Percentiles rank a stretch among this genome's conserved stretches.
phyloP scores from a whole-genome alignment of 2,888 invertebrate genomes.

The Pasiphila rectangulata region DNA sequence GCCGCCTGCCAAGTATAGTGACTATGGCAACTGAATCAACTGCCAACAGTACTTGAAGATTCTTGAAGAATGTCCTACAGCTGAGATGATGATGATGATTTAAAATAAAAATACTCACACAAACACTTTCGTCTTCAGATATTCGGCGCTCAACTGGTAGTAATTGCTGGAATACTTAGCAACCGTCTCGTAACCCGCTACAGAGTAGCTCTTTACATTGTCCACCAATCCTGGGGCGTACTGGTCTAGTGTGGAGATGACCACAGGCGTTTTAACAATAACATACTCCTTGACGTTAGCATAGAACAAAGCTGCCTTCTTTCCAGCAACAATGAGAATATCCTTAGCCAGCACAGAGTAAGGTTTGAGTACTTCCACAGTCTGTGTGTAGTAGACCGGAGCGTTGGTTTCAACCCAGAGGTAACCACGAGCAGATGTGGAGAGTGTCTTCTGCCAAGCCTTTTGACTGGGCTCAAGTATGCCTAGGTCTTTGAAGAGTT shows the following conservation, averaged over 20 bases:
- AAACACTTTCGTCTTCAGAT: constrained; percentile 87
- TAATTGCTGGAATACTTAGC: constrained; percentile 75
- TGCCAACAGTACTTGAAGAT: no score
- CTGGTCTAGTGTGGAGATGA: constrained; percentile 79
- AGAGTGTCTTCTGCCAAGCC: constrained; percentile 82
- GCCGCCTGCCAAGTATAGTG: no score
- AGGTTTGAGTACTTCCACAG: constrained; percentile 80
- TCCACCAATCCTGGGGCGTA: constrained; percentile 87
- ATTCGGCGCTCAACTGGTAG: constrained; percentile 77
- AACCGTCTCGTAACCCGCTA: constrained; percentile 63
- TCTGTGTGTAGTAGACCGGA: constrained; percentile 83
- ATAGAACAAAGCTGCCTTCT: constrained; percentile 73
- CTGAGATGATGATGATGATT: no score
- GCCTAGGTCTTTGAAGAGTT: constrained; percentile 83
- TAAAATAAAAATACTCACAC: constrained; percentile 86
- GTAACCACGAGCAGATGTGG: constrained; percentile 83
- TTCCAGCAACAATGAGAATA: constrained; percentile 74
- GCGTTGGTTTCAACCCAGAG: constrained; percentile 85
- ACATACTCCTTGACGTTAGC: constrained; percentile 74
- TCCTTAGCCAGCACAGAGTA: constrained; percentile 83
- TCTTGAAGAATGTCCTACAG: no score
- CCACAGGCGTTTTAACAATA: constrained; percentile 71
- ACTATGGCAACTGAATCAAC: no score
- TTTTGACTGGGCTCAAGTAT: constrained; percentile 83
- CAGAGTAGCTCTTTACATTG: constrained; percentile 78